Base-by-base conservation (phyloP, 37 sponge, comb jelly and placozoan species). In the Mnemiopsis leidyi region DNA sequence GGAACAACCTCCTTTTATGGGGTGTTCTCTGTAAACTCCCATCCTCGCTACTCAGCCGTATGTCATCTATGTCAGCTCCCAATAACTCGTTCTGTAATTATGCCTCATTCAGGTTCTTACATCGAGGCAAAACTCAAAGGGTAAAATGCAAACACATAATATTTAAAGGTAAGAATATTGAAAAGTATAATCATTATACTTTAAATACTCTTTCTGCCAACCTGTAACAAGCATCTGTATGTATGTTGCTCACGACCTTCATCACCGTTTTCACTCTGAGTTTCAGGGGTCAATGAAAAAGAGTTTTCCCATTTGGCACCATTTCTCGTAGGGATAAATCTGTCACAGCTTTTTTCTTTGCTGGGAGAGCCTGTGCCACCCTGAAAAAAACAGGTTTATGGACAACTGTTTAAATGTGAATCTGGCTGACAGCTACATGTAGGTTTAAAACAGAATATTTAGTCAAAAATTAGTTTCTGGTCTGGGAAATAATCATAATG, bases 161-260 rank as follows among this genome's bases (percentile, higher is more conserved):
- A n/a, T n/a, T n/a, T n/a, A n/a, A n/a, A n/a, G n/a, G n/a, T n/a
- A n/a, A n/a, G n/a, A n/a, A n/a, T n/a, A n/a, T n/a, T n/a, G n/a
- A n/a, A n/a, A n/a, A n/a, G n/a, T n/a, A n/a, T n/a, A n/a, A n/a
- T n/a, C n/a, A n/a, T n/a, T n/a, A n/a, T n/a, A n/a, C n/a, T n/a
- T n/a, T n/a, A n/a, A n/a, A n/a, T n/a, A n/a, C n/a, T n/a, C 68
- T 67, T 67, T 67, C n/a, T n/a, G n/a, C n/a, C n/a, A 5, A 85
- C 90, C 90, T 85, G 90, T 38, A 85, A 26, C 61, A 85, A 85
- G 90, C 90, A 85, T 39, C 90, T 38, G 48, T 85, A 85, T 18
- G 90, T 85, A 3, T 85, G 90, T 61, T 85, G 90, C 39, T 85
- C 90, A 36, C 90, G 33, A 13, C 90, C 90, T 39, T 85, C 90